Base-by-base conservation (phyloP, 2,888 invertebrate species). In the Trichogramma dendrolimi region DNA sequence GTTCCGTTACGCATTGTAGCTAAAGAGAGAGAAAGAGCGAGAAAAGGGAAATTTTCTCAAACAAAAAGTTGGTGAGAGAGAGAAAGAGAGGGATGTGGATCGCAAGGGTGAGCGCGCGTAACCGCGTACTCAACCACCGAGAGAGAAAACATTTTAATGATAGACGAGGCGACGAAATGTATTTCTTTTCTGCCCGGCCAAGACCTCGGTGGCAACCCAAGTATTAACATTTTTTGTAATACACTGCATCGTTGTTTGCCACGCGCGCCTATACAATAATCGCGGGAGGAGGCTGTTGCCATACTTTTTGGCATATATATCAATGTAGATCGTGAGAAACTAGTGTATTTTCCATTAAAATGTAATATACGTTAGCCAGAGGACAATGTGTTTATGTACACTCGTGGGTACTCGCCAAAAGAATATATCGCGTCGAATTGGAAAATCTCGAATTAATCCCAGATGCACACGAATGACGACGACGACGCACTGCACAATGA, bases 381-480 rank as follows among this genome's bases (percentile, higher is more conserved):
- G 52, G 6, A 49, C 54, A 50, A 38, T 41, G 48, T 11, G 41
- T 7, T 27, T 27, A 27, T 27, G 27, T 27, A 27, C 27, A 27
- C 27, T 27, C 27, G 27, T 27, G 27, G 27, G 27, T 27, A 27
- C 27, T 27, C 27, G 27, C 27, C 27, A 27, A 27, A 27, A 27
- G 38, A 27, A 46, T 10, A 11, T 6, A 7, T 58, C 60, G 64
- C 60, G 60, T 56, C 62, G 60, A 65, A 65, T 65, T 27, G 64
- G 64, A 65, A 65, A 65, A 62, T 57, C 64, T 58, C 57, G 60
- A 62, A 65, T 65, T 65, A 62, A 65, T 65, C 64, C 51, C 57
- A 60, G 64, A 47, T 62, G 62, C 50, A 51, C 11, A 40, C 27
- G 11, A 27, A 11, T 40, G 56, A 41, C 50, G 51, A 60, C 51